Base-by-base conservation (phyloP, 2,113 vertebrate species). In the Tachuris rubrigastra region DNA sequence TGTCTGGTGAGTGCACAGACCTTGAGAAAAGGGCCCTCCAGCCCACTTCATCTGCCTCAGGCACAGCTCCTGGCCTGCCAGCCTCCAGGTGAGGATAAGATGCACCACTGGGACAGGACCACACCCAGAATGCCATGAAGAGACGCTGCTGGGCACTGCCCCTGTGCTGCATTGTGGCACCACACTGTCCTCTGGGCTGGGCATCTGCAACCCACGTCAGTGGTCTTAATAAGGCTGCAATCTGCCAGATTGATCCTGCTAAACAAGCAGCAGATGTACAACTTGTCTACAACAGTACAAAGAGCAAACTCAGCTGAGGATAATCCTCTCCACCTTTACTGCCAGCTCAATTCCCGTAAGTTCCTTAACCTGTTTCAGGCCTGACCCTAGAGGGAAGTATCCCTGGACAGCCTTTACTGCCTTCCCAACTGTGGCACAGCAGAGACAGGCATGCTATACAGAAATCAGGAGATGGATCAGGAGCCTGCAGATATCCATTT, bases 361-460 rank as follows among this genome's bases (percentile, higher is more conserved):
- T 17, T 65, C 66, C 41, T 42, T 63, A 46, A 42, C 44, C 12
- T 41, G 0, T 25, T 74, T 52, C 49, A 75, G 71, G 28, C 41
- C 58, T 63, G 49, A 55, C 27, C 83, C n/a, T 21, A 24, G 22
- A 62, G 33, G 18, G 31, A 59, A 76, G 44, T 10, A 44, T 39
- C 31, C 24, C 39, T 27, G 35, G 37, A 58, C 20, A n/a, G 47
- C 46, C 65, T 37, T 63, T 42, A 9, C 20, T 55, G 42, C 65
- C 81, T 37, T 50, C 60, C 62, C n/a, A 25, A 0, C 25, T 10
- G 47, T 28, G 49, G 47, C 81, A 30, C 74, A 90, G 85, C 30
- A n/a, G 19, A 12, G 59, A 53, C 17, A 1, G 27, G 19, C 2
- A 39, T 39, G 52, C 9, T 1, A 0, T 12, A 35, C 11, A 47